Evolutionary conservation across 2,113 vertebrate genomes (phyloP), one percentile per base, ranked within the genome.

Genomic region (Tychaedon coryphoeus): DNA sequence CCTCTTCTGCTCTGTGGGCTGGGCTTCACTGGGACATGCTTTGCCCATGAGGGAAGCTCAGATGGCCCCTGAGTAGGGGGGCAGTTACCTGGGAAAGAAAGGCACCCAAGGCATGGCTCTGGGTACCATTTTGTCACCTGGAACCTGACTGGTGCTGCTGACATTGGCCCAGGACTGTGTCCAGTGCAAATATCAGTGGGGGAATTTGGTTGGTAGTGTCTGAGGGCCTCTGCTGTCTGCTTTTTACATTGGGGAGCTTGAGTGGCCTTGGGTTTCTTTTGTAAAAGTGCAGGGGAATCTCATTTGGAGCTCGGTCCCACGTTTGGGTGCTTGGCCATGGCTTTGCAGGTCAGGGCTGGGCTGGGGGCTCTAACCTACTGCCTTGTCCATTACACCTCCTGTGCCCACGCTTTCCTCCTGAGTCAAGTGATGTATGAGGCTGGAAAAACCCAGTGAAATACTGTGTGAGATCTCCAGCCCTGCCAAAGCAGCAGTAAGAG

Each of bases 371-470:
- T 23, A 4, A 12, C 14, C 38, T 24, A 0, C 40, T 26, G 31
- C 42, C 5, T 7, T 28, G 5, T 14, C 28, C 6, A 25, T 25
- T 4, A 19, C 29, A 19, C 56, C 12, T 16, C 4, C 51, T 25
- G 8, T 65, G 6, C 28, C 53, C 1, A 0, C 0, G 0, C 1
- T 17, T 43, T 38, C 33, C 40, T 47, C 38, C 25, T 3, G 11
- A 43, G 9, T 4, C 0, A 6, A 53, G 29, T 18, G 28, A 14
- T 0, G 4, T 10, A 9, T 45, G 14, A 43, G 20, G 36, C n/a
- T 9, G n/a, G n/a, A 78, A 70, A 66, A 61, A 4, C 4, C 10
- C 31, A 6, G 16, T 5, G 12, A 76, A 65, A 34, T 19, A 12
- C 31, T 33, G 2, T 1, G 1, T 16, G 43, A 10, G 1, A 14